A percentile compares a stretch with the other conserved stretches of the same genome.
phyloP scores from a whole-genome alignment of 2,113 vertebrate genomes.

The Caracal caracal region DNA sequence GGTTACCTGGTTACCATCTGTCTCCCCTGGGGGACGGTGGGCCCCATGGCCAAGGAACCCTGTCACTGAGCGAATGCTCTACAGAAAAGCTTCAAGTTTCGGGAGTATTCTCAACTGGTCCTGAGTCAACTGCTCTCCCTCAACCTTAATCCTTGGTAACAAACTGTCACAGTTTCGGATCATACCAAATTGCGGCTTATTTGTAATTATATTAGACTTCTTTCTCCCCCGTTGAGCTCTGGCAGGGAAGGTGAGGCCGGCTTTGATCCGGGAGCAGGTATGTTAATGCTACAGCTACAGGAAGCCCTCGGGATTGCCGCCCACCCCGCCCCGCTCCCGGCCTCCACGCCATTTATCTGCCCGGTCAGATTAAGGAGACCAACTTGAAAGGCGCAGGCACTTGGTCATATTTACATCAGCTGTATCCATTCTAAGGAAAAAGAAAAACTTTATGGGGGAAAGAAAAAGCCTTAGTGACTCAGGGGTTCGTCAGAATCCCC shows the following conservation, averaged over 20 bases:
- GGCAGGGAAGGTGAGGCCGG: background rate
- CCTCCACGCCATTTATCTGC: background rate
- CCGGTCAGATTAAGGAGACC: background rate
- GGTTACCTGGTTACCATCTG: background rate
- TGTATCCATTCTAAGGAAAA: too few species aligned
- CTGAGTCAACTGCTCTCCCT: background rate
- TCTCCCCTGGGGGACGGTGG: background rate
- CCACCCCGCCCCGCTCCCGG: accelerated
- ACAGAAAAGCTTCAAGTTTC: background rate
- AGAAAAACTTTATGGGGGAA: background rate
- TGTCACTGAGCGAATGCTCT: accelerated
- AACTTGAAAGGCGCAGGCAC: background rate
- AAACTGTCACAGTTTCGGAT: background rate
- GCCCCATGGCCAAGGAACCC: accelerated
- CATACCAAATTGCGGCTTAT: background rate
- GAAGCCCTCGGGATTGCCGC: background rate
- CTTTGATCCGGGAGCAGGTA: background rate
- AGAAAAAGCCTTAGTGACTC: background rate
- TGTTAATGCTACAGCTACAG: background rate
- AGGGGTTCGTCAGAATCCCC: background rate
- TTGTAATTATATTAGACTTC: background rate
- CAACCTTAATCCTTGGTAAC: background rate
- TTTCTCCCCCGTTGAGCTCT: background rate
- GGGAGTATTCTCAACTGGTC: accelerated
- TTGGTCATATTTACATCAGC: background rate